Percentiles rank a stretch among this genome's conserved stretches.
phyloP scores from a whole-genome alignment of 2,888 invertebrate genomes.

The Chirona hameri region DNA sequence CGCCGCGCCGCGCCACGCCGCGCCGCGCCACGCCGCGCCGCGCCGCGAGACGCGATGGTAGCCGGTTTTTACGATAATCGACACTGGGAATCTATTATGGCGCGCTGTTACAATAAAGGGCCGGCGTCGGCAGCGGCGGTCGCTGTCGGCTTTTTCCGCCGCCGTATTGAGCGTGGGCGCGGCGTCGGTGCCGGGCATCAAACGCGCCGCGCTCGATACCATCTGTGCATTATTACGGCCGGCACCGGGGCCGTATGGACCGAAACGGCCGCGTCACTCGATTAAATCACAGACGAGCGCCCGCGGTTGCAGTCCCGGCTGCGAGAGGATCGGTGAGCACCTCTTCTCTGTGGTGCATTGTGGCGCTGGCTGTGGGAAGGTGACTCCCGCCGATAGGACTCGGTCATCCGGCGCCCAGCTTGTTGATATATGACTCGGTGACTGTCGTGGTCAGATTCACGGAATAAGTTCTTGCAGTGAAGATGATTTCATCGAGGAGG shows the following conservation, averaged over 20 bases:
- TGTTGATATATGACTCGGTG: not conserved
- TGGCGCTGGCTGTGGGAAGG: no score
- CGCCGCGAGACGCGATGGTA: not conserved
- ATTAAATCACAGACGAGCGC: not conserved
- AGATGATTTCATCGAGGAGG: no score
- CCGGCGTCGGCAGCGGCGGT: not conserved
- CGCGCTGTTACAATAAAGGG: slow-evolving; percentile 13
- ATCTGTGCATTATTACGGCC: slow-evolving; percentile 26
- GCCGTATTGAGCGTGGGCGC: not conserved
- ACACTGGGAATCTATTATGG: slow-evolving; percentile 8
- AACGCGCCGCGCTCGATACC: not conserved
- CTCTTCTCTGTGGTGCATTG: no score
- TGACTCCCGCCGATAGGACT: not conserved
- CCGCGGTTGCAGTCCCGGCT: not conserved
- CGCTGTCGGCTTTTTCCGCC: not conserved
- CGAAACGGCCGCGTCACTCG: slow-evolving; percentile 11
- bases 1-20: not conserved
- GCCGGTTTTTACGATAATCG: not conserved
- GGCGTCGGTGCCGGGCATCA: not conserved
- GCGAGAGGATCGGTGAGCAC: not conserved
- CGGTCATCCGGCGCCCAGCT: no score
- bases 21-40: not conserved
- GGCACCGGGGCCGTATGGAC: not conserved
- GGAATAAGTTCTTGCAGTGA: no score
- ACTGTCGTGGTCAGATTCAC: not conserved